These are phyloP conservation scores for Tinea trinotella DNA, from an alignment of 2,888 invertebrate species.

Conservation along the genomic window DNA sequence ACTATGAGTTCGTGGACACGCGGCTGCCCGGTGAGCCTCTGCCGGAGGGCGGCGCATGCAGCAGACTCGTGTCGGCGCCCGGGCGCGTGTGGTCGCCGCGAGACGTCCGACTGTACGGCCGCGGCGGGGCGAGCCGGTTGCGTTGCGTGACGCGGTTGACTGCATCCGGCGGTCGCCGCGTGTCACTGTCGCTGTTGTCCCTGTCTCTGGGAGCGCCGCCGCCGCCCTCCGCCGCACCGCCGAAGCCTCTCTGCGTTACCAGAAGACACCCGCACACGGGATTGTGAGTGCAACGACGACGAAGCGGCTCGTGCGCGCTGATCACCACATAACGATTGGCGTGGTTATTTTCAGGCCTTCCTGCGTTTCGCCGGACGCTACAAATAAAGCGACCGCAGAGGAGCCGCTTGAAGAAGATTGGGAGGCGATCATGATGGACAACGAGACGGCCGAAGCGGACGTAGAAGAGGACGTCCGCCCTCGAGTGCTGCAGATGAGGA, in stretches of 20 bases:
- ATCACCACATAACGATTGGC: neutral
- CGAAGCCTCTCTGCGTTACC: slow-evolving; percentile 75
- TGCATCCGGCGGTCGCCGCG: slow-evolving; percentile 77
- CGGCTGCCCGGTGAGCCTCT: slow-evolving; percentile 79
- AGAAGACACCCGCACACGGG: slow-evolving; percentile 81
- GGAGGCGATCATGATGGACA: slow-evolving; percentile 30
- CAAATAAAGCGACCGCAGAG: slow-evolving; percentile 25
- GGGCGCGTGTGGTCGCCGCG: slow-evolving; percentile 80
- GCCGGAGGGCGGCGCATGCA: slow-evolving; percentile 49
- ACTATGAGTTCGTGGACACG: slow-evolving; percentile 89
- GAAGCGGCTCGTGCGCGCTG: slow-evolving; percentile 22
- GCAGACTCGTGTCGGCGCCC: slow-evolving; percentile 47
- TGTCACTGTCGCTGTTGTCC: slow-evolving; percentile 77
- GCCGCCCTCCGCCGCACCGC: slow-evolving; percentile 74
- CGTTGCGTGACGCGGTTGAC: slow-evolving; percentile 85
- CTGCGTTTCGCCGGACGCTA: slow-evolving; percentile 26
- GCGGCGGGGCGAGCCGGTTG: slow-evolving; percentile 83
- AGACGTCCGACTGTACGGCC: slow-evolving; percentile 87
- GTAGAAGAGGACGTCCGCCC: slow-evolving; percentile 30
- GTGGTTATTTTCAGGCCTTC: neutral
- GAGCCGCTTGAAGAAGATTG: neutral
- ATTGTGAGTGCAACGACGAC: slow-evolving; percentile 26
- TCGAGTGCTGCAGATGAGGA: slow-evolving; percentile 66
- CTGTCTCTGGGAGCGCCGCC: slow-evolving; percentile 79
- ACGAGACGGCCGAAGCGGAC: slow-evolving; percentile 33